Conservation (phyloP, 2,797 vertebrate species). For the Glyptemys insculpta region DNA sequence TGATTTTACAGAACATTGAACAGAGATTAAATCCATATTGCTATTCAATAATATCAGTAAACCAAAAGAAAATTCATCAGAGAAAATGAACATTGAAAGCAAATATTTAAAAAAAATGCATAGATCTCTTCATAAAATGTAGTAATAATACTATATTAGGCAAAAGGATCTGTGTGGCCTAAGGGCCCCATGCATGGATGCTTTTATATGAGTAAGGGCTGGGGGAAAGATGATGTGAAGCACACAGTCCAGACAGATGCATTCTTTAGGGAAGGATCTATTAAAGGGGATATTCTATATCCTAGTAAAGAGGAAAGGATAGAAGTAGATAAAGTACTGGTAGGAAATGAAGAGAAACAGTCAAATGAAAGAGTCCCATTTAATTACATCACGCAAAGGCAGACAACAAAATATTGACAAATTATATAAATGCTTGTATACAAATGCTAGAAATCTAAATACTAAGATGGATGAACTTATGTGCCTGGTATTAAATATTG, state of each 20-base stretch:
- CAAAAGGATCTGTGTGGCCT: not conserved
- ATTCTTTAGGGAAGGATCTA: not conserved
- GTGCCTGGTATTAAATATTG: not conserved
- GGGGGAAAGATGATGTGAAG: not conserved
- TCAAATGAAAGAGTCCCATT: not conserved
- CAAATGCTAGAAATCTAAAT: not conserved
- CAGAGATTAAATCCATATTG: not conserved
- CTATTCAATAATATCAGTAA: not conserved
- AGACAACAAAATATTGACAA: not conserved
- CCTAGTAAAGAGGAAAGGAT: not conserved
- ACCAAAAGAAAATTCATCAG: not conserved
- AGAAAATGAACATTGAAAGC: not conserved
- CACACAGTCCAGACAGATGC: not conserved
- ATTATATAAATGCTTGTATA: not conserved
- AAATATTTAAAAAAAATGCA: not conserved
- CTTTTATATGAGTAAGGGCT: not conserved
- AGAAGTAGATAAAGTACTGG: not conserved
- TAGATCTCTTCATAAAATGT: not conserved
- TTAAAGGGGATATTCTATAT: not conserved
- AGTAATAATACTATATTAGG: not conserved
- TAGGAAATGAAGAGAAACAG: not conserved
- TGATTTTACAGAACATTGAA: not conserved
- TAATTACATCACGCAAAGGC: not conserved
- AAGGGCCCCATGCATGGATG: not conserved
- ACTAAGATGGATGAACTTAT: not conserved